phyloP scores from a whole-genome alignment of 2,797 vertebrate genomes.

The Mormyrus proboscirostris region DNA sequence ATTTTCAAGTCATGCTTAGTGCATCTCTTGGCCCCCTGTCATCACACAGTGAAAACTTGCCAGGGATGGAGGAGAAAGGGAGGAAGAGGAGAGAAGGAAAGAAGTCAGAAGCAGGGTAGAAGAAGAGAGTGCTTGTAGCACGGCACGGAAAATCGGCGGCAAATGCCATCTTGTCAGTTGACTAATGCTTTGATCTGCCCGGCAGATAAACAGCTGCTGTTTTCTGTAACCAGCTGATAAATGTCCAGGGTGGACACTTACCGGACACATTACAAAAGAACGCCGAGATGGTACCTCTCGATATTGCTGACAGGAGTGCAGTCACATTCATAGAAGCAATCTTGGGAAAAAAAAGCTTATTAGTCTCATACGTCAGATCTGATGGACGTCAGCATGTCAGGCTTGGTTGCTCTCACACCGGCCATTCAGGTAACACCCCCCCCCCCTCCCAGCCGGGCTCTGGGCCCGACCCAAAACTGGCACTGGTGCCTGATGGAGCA shows the following conservation, averaged over 20 bases:
- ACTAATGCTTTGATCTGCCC: neutral
- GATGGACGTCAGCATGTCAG: neutral
- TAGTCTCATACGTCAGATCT: neutral
- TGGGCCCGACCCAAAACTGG: neutral
- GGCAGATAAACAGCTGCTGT: neutral
- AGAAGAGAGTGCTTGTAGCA: neutral
- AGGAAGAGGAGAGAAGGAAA: neutral
- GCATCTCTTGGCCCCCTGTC: neutral
- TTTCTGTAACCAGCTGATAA: neutral
- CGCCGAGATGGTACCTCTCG: neutral
- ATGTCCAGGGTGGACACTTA: neutral
- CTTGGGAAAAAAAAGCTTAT: neutral
- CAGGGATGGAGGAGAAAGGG: neutral
- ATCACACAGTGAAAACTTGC: neutral
- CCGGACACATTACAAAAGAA: neutral
- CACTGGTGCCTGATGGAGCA: neutral
- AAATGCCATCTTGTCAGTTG: neutral
- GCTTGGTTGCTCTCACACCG: neutral
- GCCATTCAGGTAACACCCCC: neutral
- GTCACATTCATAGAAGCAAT: neutral
- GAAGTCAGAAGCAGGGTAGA: neutral
- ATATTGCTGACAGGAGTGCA: neutral
- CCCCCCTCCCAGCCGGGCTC: neutral
- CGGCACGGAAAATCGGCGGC: neutral
- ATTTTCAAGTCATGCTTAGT: neutral